These are phyloP conservation scores for Beaufortia kweichowensis DNA, from an alignment of 2,113 vertebrate genomes.

Conservation along the genomic window DNA sequence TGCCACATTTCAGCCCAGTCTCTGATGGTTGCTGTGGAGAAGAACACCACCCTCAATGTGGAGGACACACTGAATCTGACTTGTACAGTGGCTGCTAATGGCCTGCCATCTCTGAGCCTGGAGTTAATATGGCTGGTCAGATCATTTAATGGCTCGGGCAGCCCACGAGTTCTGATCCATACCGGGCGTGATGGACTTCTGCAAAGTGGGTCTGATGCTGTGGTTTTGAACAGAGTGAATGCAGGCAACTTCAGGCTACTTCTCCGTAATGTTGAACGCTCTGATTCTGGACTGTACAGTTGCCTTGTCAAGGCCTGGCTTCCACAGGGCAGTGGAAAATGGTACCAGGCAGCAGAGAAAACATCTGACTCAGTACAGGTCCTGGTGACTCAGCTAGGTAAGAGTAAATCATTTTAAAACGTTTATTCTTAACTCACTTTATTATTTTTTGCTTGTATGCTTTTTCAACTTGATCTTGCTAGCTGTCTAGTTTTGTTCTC, in stretches of 20 bases:
- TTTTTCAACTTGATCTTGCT: not conserved
- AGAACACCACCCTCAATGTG: constrained; percentile 48
- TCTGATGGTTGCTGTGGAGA: constrained; percentile 45
- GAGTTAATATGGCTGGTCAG: constrained; percentile 55
- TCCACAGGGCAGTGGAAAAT: constrained; percentile 31
- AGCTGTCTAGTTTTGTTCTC: not conserved
- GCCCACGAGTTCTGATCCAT: constrained; percentile 39
- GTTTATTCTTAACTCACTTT: not conserved
- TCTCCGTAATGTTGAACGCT: constrained; percentile 45
- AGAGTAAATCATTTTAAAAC: not conserved
- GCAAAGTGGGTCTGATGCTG: constrained; percentile 41
- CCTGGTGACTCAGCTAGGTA: constrained; percentile 50
- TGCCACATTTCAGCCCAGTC: constrained; percentile 51
- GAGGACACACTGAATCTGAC: constrained; percentile 52
- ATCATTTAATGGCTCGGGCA: not conserved
- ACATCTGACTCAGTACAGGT: constrained; percentile 49
- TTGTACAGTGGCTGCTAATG: constrained; percentile 43
- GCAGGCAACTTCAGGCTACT: constrained; percentile 37
- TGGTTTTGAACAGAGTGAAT: constrained; percentile 41
- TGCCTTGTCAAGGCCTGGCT: constrained; percentile 54
- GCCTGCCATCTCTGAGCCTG: constrained; percentile 24
- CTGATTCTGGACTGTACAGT: constrained; percentile 54
- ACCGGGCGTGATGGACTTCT: constrained; percentile 51
- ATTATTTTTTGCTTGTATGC: not conserved
- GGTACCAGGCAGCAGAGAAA: constrained; percentile 56